phyloP scores from a whole-genome alignment of 2,888 invertebrate species.

The Limnephilus rhombicus region DNA sequence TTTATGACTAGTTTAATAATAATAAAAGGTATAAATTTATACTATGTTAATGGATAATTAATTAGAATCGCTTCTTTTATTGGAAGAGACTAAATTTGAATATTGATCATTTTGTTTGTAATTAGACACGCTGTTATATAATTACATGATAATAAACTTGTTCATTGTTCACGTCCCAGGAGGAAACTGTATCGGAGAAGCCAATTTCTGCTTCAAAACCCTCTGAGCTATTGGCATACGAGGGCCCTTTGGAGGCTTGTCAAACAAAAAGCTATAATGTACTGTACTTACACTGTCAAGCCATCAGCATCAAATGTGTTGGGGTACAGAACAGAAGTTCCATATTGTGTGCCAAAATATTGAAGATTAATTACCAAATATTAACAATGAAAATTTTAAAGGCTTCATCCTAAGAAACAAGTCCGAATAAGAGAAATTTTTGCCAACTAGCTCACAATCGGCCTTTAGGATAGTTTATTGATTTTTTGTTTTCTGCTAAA shows the following conservation, averaged over 20 bases:
- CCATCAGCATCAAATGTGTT: neutral
- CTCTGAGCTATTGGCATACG: neutral
- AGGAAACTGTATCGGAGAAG: neutral
- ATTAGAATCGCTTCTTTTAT: neutral
- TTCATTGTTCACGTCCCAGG: neutral
- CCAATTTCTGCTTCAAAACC: neutral
- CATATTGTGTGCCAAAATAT: neutral
- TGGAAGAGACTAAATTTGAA: neutral
- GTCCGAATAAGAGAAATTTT: too few species aligned
- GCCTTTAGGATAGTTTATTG: too few species aligned
- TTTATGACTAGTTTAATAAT: too few species aligned
- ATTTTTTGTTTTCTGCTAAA: too few species aligned
- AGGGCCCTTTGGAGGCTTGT: neutral
- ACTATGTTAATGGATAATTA: neutral
- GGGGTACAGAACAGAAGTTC: neutral
- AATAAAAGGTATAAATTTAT: neutral
- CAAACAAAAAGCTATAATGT: constrained; percentile 11
- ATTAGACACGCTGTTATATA: neutral
- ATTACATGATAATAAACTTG: neutral
- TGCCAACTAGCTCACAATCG: too few species aligned
- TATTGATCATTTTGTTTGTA: neutral
- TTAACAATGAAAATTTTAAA: neutral
- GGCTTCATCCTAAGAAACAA: neutral
- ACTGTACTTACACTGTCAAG: constrained; percentile 4
- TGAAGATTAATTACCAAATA: neutral